These are phyloP conservation scores for Falco rusticolus DNA, from an alignment of 2,797 vertebrate genomes.

Conservation along the genomic window DNA sequence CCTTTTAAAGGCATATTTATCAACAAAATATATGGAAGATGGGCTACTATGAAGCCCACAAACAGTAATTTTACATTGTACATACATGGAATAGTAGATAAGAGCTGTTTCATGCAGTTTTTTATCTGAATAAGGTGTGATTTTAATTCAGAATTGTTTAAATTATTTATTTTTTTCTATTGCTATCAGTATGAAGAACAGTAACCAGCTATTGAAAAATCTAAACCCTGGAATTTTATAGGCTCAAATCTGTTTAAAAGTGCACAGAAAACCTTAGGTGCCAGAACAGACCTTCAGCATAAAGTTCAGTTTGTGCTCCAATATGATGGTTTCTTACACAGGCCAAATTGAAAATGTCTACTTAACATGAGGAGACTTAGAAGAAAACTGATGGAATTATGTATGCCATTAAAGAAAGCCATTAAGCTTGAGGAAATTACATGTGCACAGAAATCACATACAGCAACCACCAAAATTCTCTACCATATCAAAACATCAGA, in stretches of 20 bases:
- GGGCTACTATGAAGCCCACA: neutral
- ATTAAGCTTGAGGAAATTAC: slow-evolving; percentile 32
- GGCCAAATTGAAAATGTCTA: neutral
- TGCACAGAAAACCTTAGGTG: neutral
- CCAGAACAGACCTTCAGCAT: neutral
- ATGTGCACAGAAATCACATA: slow-evolving; percentile 4
- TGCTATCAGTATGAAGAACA: neutral
- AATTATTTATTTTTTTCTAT: neutral
- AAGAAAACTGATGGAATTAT: neutral
- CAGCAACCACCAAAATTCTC: neutral
- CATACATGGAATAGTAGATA: neutral
- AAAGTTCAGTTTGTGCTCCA: neutral
- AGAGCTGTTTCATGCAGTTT: neutral
- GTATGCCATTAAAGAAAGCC: neutral
- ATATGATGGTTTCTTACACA: neutral
- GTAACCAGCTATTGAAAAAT: neutral
- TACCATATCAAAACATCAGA: neutral
- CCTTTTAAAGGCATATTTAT: neutral
- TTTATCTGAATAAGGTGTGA: neutral
- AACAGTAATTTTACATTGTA: neutral
- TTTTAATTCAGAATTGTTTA: neutral
- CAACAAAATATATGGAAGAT: neutral
- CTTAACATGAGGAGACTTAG: neutral
- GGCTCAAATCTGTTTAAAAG: neutral
- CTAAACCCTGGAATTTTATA: neutral